phyloP scores from a whole-genome alignment of 1,140 invertebrate species.

The Lanistes nyassanus region DNA sequence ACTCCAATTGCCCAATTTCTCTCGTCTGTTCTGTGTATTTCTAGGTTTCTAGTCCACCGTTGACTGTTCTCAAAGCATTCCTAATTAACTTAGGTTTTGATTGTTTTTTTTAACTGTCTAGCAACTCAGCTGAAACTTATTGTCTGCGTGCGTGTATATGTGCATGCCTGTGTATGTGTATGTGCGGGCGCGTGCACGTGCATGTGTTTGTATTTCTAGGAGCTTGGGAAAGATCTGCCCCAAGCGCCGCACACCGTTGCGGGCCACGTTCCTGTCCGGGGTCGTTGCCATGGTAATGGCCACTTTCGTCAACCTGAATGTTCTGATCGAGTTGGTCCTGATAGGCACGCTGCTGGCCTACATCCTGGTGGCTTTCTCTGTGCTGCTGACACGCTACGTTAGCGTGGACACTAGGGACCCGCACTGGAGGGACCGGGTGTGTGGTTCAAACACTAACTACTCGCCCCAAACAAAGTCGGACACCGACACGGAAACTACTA shows the following conservation, averaged over 20 bases:
- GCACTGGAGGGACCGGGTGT: too few species aligned
- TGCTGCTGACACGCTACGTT: conserved; percentile 76
- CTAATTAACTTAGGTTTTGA: too few species aligned
- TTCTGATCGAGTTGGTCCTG: conserved; percentile 37
- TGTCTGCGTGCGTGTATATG: not conserved
- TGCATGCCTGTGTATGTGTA: not conserved
- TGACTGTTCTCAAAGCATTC: too few species aligned
- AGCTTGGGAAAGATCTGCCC: conserved; percentile 31
- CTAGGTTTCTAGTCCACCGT: too few species aligned
- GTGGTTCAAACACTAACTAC: not conserved
- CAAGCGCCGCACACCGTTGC: conserved; percentile 25
- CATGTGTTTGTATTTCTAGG: conserved; percentile 11
- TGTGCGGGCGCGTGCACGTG: not conserved
- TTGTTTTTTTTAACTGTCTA: too few species aligned
- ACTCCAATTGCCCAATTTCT: too few species aligned
- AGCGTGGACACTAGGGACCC: not conserved
- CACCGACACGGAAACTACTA: not conserved
- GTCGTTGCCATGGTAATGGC: conserved; percentile 29
- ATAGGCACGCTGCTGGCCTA: conserved; percentile 85
- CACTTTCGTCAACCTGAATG: conserved; percentile 15
- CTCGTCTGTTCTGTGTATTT: too few species aligned
- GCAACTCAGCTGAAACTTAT: too few species aligned
- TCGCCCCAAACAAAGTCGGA: not conserved
- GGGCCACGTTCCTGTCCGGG: conserved; percentile 28
- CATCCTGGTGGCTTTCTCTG: conserved; percentile 88